These are phyloP conservation scores for Eulacestoma nigropectus DNA, from an alignment of 2,113 vertebrate species.

Conservation along the genomic window DNA sequence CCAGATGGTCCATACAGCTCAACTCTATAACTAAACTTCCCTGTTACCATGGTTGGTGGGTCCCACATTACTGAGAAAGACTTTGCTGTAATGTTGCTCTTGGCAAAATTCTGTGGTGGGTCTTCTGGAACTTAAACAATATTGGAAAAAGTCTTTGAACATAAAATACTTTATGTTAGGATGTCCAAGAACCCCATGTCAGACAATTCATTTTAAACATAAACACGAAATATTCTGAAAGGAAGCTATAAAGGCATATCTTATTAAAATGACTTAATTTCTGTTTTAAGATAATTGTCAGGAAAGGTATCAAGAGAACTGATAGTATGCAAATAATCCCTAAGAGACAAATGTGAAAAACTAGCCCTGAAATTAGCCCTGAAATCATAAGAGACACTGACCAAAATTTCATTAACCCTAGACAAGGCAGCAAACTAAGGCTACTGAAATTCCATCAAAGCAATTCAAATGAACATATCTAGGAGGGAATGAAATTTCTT, in stretches of 20 bases:
- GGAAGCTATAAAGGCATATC: background rate
- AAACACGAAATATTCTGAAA: background rate
- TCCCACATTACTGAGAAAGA: slow-evolving; percentile 85
- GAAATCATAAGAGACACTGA: background rate
- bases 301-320: background rate
- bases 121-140: slow-evolving; percentile 87
- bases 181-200: background rate
- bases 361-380: background rate
- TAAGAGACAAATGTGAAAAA: background rate
- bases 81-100: slow-evolving; percentile 81
- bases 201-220: background rate
- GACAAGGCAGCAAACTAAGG: background rate
- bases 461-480: background rate
- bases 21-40: slow-evolving; percentile 86
- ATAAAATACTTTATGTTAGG: background rate
- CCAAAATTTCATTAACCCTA: background rate
- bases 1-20: slow-evolving; percentile 84
- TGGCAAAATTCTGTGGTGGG: slow-evolving; percentile 81
- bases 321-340: background rate
- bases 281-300: background rate
- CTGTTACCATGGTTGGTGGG: slow-evolving; percentile 83
- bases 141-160: slow-evolving; percentile 13
- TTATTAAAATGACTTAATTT: background rate
- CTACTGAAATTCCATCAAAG: background rate
- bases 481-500: background rate